These are phyloP conservation scores for Syngnathus floridae DNA, from an alignment of 2,113 vertebrate species.

Conservation along the genomic window DNA sequence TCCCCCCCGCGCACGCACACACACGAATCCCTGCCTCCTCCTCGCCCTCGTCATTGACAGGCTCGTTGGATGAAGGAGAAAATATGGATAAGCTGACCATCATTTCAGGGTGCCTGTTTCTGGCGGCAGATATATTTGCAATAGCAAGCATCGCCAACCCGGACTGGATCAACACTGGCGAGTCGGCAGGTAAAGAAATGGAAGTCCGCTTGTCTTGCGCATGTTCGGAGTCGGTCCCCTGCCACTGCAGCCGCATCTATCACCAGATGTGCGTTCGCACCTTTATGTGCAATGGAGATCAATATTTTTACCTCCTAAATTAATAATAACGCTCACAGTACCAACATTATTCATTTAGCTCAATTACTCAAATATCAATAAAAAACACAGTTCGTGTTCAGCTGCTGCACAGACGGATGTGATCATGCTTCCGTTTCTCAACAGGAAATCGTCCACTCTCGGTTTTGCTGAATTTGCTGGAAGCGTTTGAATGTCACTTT, in stretches of 20 bases:
- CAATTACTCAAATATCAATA: no score
- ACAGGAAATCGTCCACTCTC: no score
- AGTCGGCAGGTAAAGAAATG: slow-evolving; percentile 84
- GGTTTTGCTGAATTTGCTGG: no score
- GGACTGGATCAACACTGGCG: slow-evolving; percentile 98
- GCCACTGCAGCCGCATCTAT: background rate
- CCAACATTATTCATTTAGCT: background rate
- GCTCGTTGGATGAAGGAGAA: slow-evolving; percentile 42
- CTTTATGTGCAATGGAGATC: background rate
- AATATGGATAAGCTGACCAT: slow-evolving; percentile 96
- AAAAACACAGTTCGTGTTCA: no score
- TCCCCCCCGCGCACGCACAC: background rate
- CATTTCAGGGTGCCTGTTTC: slow-evolving; percentile 96
- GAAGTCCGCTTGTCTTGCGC: background rate
- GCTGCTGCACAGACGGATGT: no score
- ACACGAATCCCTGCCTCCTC: background rate
- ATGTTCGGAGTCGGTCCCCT: background rate
- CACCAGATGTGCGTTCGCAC: slow-evolving; percentile 6
- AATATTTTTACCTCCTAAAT: background rate
- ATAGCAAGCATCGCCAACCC: slow-evolving; percentile 97
- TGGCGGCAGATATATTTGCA: slow-evolving; percentile 97
- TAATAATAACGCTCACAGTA: background rate
- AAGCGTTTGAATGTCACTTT: background rate
- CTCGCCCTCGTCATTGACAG: slow-evolving; percentile 1
- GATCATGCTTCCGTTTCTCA: no score